Base-by-base conservation (phyloP, 2,113 vertebrate genomes). In the Equus quagga region DNA sequence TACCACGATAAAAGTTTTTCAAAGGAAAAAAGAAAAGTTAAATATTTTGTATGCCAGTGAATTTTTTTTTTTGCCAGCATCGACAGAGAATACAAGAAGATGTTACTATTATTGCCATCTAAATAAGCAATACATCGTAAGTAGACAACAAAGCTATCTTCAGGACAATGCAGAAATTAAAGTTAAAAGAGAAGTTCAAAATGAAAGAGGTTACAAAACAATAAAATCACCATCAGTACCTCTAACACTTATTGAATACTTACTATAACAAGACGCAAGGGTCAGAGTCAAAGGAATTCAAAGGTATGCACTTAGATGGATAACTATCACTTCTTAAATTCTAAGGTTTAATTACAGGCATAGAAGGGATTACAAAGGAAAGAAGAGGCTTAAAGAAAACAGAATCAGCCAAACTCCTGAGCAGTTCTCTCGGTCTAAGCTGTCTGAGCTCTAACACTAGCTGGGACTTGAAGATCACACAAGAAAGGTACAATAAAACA, bases 321-420 rank as follows among this genome's bases (percentile, higher is more conserved):
- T 58, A 96, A 87, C 36, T 89, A 75, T 89, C 56, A 82, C 67
- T 75, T 73, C 26, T 82, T 89, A 94, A 60, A 88, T 80, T 94
- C 58, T 41, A 54, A 44, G 23, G 44, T 64, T n/a, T 17, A 79
- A 62, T 31, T 44, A 23, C n/a, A 91, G 51, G 46, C 21, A 49
- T 3, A 24, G 24, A 95, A 86, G 19, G 18, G 33, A 79, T 85
- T 95, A n/a, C 62, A 95, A 91, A 80, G 33, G 15, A 72, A 91
- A 70, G 26, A 81, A 70, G 21, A 19, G 88, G 28, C 60, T 56
- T 58, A 86, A 67, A 69, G 51, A 78, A 44, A 62, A 73, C 23
- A 24, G 67, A 82, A 80, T 26, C 21, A 79, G 81, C 81, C 70
- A 69, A 85, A 60, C 24, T 62, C 62, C 60, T 56, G 33, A 80